phyloP scores from a whole-genome alignment of 2,113 vertebrate species.

The Apaloderma vittatum region DNA sequence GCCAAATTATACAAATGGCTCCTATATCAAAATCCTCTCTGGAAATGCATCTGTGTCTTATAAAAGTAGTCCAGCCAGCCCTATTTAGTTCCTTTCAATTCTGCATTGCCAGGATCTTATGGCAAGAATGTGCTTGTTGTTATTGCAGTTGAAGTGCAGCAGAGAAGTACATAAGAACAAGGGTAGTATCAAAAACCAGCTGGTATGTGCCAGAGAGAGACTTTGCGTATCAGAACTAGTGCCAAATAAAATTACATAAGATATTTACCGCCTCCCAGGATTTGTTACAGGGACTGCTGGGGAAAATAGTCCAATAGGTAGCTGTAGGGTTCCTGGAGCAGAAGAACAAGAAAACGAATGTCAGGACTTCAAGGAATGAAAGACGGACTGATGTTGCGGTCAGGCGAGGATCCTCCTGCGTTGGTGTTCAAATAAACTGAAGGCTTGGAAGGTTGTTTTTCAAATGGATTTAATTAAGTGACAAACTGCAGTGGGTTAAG shows the following conservation, averaged over 20 bases:
- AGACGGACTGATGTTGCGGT: background rate
- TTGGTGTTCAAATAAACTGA: background rate
- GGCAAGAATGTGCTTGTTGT: background rate
- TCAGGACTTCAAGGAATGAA: background rate
- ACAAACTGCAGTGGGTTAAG: background rate
- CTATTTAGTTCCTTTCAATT: background rate
- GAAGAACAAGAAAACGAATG: background rate
- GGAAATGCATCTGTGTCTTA: background rate
- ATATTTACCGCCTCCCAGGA: background rate
- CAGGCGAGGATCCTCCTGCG: background rate
- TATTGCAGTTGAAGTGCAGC: background rate
- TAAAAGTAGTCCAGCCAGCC: background rate
- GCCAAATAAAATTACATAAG: background rate
- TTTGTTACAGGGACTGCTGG: background rate
- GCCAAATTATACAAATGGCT: background rate
- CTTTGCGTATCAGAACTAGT: background rate
- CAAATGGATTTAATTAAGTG: background rate
- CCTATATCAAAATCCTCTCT: background rate
- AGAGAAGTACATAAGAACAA: background rate
- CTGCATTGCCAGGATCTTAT: background rate
- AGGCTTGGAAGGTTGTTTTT: background rate
- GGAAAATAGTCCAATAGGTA: background rate
- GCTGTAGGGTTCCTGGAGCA: background rate
- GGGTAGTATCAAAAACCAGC: background rate
- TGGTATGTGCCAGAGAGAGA: background rate